Conservation (phyloP, 2,113 vertebrate genomes). For the Microcebus griseorufus region DNA sequence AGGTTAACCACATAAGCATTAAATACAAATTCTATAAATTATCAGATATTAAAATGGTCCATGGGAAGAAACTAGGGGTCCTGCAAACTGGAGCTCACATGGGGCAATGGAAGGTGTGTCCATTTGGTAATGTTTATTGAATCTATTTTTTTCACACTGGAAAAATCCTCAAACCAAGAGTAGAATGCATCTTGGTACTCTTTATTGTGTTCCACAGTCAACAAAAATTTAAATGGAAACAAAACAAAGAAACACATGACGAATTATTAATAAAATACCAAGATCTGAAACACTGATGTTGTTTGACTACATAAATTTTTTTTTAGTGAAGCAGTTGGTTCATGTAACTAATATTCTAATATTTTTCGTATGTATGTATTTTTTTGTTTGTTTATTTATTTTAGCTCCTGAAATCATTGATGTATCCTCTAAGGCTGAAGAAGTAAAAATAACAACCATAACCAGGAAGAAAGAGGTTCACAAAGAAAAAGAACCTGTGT, state of each 20-base stretch:
- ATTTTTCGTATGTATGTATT: too few relatives aligned
- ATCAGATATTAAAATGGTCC: not conserved
- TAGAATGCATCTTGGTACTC: not conserved
- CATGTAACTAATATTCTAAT: not conserved
- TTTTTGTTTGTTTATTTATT: not conserved
- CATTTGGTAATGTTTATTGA: not conserved
- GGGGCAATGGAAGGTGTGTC: not conserved
- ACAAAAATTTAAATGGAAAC: not conserved
- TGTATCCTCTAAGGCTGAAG: constrained; percentile 85
- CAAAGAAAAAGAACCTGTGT: constrained; percentile 71
- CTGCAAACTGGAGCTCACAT: not conserved
- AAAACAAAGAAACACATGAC: not conserved
- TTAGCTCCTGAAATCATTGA: constrained; percentile 84
- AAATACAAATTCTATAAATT: not conserved
- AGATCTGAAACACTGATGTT: not conserved
- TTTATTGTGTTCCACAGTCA: not conserved
- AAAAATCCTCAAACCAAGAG: not conserved
- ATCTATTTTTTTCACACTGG: not conserved
- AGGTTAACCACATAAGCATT: not conserved
- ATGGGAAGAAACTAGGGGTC: not conserved
- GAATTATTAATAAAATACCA: not conserved
- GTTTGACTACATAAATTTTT: not conserved
- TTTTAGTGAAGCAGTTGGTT: not conserved
- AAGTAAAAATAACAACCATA: constrained; percentile 85
- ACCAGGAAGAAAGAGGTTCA: constrained; percentile 84